Percentiles rank a stretch among this genome's conserved stretches.
Conservation (phyloP, 2,888 invertebrate species). For the Seira ritae region DNA sequence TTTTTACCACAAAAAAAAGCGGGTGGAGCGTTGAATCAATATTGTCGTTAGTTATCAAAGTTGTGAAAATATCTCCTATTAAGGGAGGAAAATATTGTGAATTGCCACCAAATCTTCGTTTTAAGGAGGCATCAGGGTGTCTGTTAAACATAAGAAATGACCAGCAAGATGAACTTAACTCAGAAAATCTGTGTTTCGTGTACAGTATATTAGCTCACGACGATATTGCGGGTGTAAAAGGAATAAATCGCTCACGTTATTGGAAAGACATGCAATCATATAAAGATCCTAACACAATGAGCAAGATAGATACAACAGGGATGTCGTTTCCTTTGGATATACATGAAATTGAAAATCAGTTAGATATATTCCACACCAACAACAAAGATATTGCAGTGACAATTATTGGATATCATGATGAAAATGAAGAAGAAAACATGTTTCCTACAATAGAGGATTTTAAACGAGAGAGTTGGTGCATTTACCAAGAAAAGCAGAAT, state of each 20-base stretch:
- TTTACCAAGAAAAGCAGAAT: not conserved
- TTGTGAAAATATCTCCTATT: conserved; percentile 1
- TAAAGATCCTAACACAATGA: not conserved
- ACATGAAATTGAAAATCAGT: not conserved
- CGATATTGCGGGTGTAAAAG: not conserved
- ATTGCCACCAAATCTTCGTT: not conserved
- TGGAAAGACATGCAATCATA: not conserved
- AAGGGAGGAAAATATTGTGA: not conserved
- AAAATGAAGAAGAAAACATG: not conserved
- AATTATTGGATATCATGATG: conserved; percentile 15
- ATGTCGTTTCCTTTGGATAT: conserved; percentile 5
- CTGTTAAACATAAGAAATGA: not conserved
- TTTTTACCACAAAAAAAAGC: not conserved
- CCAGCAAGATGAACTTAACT: not conserved
- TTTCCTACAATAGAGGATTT: not conserved
- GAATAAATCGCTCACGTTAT: conserved; percentile 1
- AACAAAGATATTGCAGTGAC: not conserved
- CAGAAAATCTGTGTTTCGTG: conserved; percentile 14
- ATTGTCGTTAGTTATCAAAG: not conserved
- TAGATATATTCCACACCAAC: not conserved
- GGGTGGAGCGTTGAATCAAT: not conserved
- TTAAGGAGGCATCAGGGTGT: not conserved
- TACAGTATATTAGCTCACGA: conserved; percentile 4
- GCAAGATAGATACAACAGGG: not conserved
- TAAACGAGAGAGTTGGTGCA: not conserved